Evolutionary conservation across 2,888 invertebrate species (phyloP).

Genomic region (Meliscaeva auricollis): DNA sequence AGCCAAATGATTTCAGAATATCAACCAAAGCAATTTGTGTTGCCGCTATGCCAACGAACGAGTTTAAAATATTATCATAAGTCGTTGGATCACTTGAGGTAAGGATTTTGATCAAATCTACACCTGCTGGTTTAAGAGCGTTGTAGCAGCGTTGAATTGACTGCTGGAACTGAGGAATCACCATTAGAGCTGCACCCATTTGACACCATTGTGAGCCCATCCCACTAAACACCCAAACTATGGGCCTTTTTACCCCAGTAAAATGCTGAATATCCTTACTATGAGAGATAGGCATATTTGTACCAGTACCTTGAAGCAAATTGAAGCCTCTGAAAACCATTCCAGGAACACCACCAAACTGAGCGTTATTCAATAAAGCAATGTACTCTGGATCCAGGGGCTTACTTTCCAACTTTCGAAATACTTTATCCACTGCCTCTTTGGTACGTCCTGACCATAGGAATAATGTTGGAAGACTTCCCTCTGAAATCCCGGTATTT

Average conservation of each 20-base stretch:
- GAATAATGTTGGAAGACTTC: constrained; percentile 88
- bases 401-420: constrained; percentile 86
- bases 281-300: constrained; percentile 79
- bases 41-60: constrained; percentile 90
- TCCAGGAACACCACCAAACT: constrained; percentile 85
- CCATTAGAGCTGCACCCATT: constrained; percentile 91
- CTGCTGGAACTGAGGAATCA: constrained; percentile 88
- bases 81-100: constrained; percentile 86
- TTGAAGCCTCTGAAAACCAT: constrained; percentile 90
- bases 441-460: constrained; percentile 91
- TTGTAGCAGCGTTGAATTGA: constrained; percentile 87
- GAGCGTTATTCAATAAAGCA: constrained; percentile 86
- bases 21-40: constrained; percentile 87
- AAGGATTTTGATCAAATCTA: constrained; percentile 87
- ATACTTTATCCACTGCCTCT: constrained; percentile 87
- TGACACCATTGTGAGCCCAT: constrained; percentile 95
- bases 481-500: constrained; percentile 86
- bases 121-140: constrained; percentile 86
- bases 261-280: constrained; percentile 86
- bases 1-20: constrained; percentile 86
- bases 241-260: constrained; percentile 87
- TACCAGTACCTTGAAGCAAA: constrained; percentile 81
- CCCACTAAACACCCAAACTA: constrained; percentile 96
- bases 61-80: constrained; percentile 87
- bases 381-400: constrained; percentile 86